Evolutionary conservation across 2,888 invertebrate genomes (phyloP), one percentile per base, ranked within the genome.

Genomic region (Barypeithes pellucidus): DNA sequence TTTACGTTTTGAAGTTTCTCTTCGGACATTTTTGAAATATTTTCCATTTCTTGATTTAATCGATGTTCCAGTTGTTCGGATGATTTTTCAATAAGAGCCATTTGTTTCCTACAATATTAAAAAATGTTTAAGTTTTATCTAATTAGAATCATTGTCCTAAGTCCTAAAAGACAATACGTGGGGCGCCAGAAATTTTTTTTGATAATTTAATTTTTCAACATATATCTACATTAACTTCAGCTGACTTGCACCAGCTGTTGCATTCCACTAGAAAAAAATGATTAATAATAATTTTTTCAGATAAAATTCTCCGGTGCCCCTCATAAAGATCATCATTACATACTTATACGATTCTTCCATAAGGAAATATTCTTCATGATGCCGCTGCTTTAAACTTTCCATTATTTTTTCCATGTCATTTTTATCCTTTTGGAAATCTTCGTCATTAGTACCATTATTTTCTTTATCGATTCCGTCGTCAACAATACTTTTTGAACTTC

Each of bases 271-370:
- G n/a, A n/a, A n/a, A n/a, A n/a, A n/a, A n/a, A n/a, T n/a, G n/a
- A n/a, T n/a, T n/a, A n/a, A n/a, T n/a, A n/a, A n/a, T n/a, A n/a
- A n/a, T n/a, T n/a, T n/a, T n/a, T n/a, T n/a, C n/a, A n/a, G n/a
- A n/a, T n/a, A n/a, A n/a, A n/a, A n/a, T n/a, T n/a, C n/a, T n/a
- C n/a, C n/a, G n/a, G n/a, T n/a, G n/a, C n/a, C n/a, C n/a, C n/a
- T n/a, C n/a, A n/a, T n/a, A n/a, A n/a, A n/a, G n/a, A n/a, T n/a
- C n/a, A n/a, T n/a, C n/a, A 20, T 7, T 20, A 76, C 80, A 78
- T 84, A 90, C 90, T 90, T 90, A 77, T 90, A 91, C 0, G 90
- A 90, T 71, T 89, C 89, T 81, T 91, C 90, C 87, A 90, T 87
- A 41, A 91, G 82, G 82, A 90, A 90, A 43, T 89, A 87, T 82